Evolutionary conservation across 1,140 invertebrate genomes (phyloP), one percentile per base, ranked within the genome.

Genomic region (Phortica variegata): DNA sequence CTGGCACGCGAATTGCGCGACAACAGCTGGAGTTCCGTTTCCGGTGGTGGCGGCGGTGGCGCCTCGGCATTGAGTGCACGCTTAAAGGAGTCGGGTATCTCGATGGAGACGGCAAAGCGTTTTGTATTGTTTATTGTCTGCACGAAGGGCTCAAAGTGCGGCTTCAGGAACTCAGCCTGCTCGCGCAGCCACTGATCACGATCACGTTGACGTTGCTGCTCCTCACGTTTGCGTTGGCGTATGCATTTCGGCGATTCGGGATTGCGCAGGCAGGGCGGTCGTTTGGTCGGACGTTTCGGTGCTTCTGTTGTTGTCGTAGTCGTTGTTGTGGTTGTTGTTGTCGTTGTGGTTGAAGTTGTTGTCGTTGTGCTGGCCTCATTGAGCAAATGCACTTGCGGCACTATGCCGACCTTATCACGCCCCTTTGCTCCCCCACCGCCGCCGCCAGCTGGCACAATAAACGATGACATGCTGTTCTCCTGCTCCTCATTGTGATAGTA

Each of bases 1-100:
- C 65, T 56, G 3, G 66, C 66, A 5, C 71, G 58, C 8, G 54
- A 31, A 5, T 57, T 49, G n/a, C 73, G 58, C 8, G 62, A 59
- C 8, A 74, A 49, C 7, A 57, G 32, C 17, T 70, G 60, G 5
- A 52, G 39, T 12, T 52, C 59, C 8, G 47, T 37, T 23, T 36
- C 40, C n/a, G 52, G 53, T 10, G 49, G 39, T 0, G 46, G 3
- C 5, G 32, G 21, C 10, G 34, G 15, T 9, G 42, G 43, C n/a
- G 17, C 39, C 5, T 36, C 26, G 9, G 51, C 42, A 19, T 52
- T 47, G 3, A 47, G 23, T 50, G 52, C 4, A 43, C 18, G 34
- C 39, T 71, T 73, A 29, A 69, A 69, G 2, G 69, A 73, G 32
- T 73, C 69, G 12, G 69, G 69, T 52, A 73, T 74, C 45, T 71